Evolutionary conservation across 2,888 invertebrate genomes (phyloP), one percentile per base, ranked within the genome.

Genomic region (Epiblema foenella): DNA sequence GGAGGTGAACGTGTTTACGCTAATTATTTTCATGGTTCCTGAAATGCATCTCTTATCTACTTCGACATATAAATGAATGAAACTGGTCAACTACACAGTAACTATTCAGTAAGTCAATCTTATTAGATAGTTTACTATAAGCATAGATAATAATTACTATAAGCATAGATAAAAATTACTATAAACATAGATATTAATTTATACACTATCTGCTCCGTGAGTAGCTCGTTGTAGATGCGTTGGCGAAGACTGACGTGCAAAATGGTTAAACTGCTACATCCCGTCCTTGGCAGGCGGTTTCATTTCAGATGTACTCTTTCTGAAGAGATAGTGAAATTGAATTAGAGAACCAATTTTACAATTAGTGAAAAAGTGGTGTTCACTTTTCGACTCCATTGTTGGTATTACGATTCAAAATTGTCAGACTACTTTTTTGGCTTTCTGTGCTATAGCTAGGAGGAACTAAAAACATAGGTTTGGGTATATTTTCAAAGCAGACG

Each of bases 251-350:
- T 71, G 75, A 69, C 77, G 77, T 37, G 81, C 85, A 85, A 89
- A 88, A 86, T 86, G 86, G 82, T 86, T 90, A 89, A 90, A 83
- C 80, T 80, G 83, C 76, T 57, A 77, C 84, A 82, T 90, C 90
- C 90, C 81, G 89, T 81, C 81, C 82, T 83, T 78, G 77, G 77
- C 74, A 81, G 80, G 75, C 76, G 73, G 72, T 37, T 62, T 73
- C 62, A 65, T 71, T 68, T 75, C 77, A 11, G 20, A 42, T 52
- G 17, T 37, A 59, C 52, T 68, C 60, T 10, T 12, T n/a, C 17
- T 56, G 56, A 39, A 39, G 4, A 33, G 42, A 20, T 11, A 15
- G 10, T 24, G 9, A 11, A 29, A 24, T 12, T 9, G 10, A 37
- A 39, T 9, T 37, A 64, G 20, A 15, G 15, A 39, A 20, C 20